phyloP scores from a whole-genome alignment of 2,113 vertebrate species.

The Castor canadensis region DNA sequence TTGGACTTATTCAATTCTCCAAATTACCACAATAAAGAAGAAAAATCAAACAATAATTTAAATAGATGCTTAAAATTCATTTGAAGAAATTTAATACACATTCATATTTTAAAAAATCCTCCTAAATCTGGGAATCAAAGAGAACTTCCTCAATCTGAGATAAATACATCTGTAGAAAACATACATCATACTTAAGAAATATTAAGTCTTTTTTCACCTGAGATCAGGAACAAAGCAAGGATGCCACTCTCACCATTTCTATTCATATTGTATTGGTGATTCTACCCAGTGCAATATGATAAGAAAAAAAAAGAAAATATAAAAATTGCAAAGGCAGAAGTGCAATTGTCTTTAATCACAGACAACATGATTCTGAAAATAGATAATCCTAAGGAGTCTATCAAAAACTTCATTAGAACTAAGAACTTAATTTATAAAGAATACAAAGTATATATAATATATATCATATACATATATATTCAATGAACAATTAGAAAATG shows the following conservation, averaged over 20 bases:
- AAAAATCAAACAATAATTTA: constrained; percentile 19
- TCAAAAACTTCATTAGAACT: not conserved
- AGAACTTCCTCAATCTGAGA: not conserved
- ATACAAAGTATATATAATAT: not conserved
- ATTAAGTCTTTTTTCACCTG: too few relatives aligned
- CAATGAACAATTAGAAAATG: constrained; percentile 7
- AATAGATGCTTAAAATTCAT: constrained; percentile 11
- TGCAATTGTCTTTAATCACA: not conserved
- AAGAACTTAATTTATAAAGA: constrained; percentile 32
- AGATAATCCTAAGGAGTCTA: not conserved
- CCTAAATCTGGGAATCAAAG: not conserved
- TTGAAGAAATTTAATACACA: not conserved
- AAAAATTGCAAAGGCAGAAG: not conserved
- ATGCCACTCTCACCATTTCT: not conserved
- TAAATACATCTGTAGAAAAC: not conserved
- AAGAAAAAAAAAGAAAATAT: constrained; percentile 23
- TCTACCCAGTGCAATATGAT: not conserved
- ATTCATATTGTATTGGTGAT: not conserved
- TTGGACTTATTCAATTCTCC: not conserved
- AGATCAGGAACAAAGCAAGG: not conserved
- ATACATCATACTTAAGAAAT: not conserved
- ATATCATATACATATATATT: not conserved
- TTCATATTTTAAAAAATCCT: not conserved
- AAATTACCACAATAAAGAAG: constrained; percentile 3
- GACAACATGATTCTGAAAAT: not conserved